A percentile compares a stretch with the other conserved stretches of the same genome.
Conservation (phyloP, 2,113 vertebrate genomes). For the Peromyscus californicus region DNA sequence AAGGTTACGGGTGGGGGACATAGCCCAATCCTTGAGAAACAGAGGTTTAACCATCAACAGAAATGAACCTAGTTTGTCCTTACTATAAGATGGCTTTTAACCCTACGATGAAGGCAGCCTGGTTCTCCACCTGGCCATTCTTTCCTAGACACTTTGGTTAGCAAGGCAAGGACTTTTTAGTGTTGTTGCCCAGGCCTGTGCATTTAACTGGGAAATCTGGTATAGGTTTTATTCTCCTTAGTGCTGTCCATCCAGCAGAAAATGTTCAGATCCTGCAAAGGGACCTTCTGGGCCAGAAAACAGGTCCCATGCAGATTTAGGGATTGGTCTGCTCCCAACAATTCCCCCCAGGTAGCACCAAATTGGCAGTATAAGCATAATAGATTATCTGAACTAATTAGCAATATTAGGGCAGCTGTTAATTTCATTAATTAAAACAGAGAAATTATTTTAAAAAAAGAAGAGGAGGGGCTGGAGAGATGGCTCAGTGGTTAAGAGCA, state of each 20-base stretch:
- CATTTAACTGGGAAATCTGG: conserved; percentile 68
- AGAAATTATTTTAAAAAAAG: background rate
- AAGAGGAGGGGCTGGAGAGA: background rate
- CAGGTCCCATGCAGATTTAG: background rate
- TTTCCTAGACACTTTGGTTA: conserved; percentile 83
- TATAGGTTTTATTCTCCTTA: conserved; percentile 70
- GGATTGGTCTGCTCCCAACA: background rate
- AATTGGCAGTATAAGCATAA: background rate
- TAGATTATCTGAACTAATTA: background rate
- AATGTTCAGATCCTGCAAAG: background rate
- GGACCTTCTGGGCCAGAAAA: conserved; percentile 2
- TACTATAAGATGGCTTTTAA: background rate
- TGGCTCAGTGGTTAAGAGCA: background rate
- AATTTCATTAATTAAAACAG: conserved; percentile 19
- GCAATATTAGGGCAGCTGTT: background rate
- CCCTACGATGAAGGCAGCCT: background rate
- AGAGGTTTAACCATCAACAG: background rate
- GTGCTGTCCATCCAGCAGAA: conserved; percentile 34
- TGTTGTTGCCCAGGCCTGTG: background rate
- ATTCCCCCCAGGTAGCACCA: background rate
- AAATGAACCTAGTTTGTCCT: background rate
- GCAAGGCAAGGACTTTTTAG: conserved; percentile 84
- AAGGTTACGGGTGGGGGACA: background rate
- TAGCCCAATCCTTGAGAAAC: background rate
- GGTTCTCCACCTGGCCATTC: conserved; percentile 53